Base-by-base conservation (phyloP, 2,888 invertebrate genomes). In the Rotaria sp. region DNA sequence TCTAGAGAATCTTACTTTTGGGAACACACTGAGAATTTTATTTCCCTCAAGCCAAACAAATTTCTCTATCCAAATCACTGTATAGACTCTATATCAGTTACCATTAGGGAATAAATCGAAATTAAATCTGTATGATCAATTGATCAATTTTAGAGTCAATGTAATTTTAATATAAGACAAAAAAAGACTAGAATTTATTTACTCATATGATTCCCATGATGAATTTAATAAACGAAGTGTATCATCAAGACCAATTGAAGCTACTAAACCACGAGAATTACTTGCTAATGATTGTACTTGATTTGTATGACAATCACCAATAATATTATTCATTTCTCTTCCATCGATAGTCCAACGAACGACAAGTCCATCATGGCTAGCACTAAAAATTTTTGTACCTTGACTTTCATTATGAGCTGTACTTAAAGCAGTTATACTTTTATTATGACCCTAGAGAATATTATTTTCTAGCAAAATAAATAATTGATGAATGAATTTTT, bases 221-320 rank as follows among this genome's bases (percentile, higher is more conserved):
- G 90, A 88, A 50, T 89, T 89, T 57, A 92, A 90, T 80, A 90
- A 89, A 80, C 95, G 93, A 87, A 98, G 92, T 50, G 94, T 94
- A 91, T 99, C 99, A 90, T 99, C 99, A 89, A 98, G 96, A 84
- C 96, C 96, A 89, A 95, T 95, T 0, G 96, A 95, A 88, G 96
- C 94, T 48, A 98, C 92, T 15, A 80, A 24, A 45, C 80, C 45
- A 80, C 45, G 45, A 86, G 91, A 91, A 0, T 92, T 90, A 87
- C 93, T 94, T 67, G 93, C 93, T 94, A 99, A 95, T 86, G 95
- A 95, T 90, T 96, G 96, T 87, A 97, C 94, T 93, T 98, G 97
- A 92, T 96, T 97, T 2, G 95, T 96, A 91, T 99, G 99, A 2
- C 97, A 96, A 50, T 84, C 84, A 26, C 96, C 96, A 84, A 92